Conservation (phyloP, 2,888 invertebrate genomes). For the Ypsolopha scabrella region DNA sequence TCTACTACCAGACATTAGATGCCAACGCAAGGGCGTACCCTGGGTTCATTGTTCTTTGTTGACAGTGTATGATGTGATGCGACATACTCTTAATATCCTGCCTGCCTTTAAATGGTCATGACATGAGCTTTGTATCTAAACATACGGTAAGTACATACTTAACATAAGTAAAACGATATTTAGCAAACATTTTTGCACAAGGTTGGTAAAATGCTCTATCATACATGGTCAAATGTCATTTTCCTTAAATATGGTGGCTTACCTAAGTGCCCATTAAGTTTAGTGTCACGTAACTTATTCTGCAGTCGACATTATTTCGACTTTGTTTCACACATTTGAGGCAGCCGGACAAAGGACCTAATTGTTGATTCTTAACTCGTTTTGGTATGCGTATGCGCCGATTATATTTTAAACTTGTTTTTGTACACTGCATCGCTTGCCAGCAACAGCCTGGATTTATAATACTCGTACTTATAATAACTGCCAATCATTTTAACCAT, state of each 20-base stretch:
- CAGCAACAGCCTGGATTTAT: too few species aligned
- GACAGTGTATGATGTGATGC: constrained; percentile 16
- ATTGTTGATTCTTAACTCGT: constrained; percentile 54
- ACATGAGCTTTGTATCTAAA: constrained; percentile 7
- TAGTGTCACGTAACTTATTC: not conserved
- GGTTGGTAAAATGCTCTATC: too few species aligned
- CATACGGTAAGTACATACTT: not conserved
- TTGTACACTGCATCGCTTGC: not conserved
- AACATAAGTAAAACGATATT: not conserved
- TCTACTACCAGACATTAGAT: constrained; percentile 7
- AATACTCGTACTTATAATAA: too few species aligned
- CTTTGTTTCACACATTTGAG: constrained; percentile 23
- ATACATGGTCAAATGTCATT: not conserved
- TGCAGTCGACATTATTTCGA: constrained; percentile 15
- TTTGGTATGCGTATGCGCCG: constrained; percentile 37
- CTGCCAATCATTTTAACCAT: too few species aligned
- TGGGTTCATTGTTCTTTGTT: constrained; percentile 29
- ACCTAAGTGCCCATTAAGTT: not conserved
- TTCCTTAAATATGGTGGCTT: not conserved
- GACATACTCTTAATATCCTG: constrained; percentile 20
- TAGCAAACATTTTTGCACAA: not conserved
- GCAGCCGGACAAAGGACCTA: constrained; percentile 46
- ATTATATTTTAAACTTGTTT: constrained; percentile 49
- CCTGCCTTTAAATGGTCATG: constrained; percentile 22
- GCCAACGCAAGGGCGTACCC: constrained; percentile 19